Evolutionary conservation across 2,888 invertebrate species (phyloP), one percentile per base, ranked within the genome.

Genomic region (Drosophila pseudotakahashii): DNA sequence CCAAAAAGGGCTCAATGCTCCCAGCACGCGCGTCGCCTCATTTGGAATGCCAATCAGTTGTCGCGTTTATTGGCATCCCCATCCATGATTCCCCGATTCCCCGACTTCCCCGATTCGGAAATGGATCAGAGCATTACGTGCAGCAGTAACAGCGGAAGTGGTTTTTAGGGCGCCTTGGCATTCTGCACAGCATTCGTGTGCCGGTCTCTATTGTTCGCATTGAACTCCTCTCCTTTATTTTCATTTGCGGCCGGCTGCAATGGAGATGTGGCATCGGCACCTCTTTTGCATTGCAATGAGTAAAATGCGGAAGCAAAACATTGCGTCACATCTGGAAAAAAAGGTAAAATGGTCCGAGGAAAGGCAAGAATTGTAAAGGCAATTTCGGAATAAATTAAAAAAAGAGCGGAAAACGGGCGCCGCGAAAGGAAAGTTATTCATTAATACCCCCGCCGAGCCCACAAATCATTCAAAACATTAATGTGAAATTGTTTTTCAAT

Each of bases 41-140:
- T 81, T 82, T 86, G 73, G 84, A 70, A 82, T 82, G 87, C 84
- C 79, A 81, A 81, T 83, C 81, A 86, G 81, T 61, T 71, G 66
- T 51, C 75, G 68, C 69, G 66, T 76, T 83, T 81, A 86, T 83
- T 81, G 86, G 75, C 63, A 55, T 54, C 63, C 57, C 59, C 53
- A 11, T 36, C 45, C 37, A 26, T 9, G 30, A 7, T 16, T 16
- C 41, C 47, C 57, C 50, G 48, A 42, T n/a, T 48, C 45, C 37
- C 45, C 45, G 48, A 48, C 61, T 10, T 50, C 55, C 41, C 44
- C 11, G 34, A 13, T 26, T 23, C 39, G 47, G 44, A 36, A 45
- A 32, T 52, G 57, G 51, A 57, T 54, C 73, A 62, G 53, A 45
- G 70, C 57, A 73, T 59, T 73, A 57, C 39, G 57, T 45, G 69